Evolutionary conservation across 2,113 vertebrate genomes (phyloP).

Genomic region (Tragelaphus imberbis): DNA sequence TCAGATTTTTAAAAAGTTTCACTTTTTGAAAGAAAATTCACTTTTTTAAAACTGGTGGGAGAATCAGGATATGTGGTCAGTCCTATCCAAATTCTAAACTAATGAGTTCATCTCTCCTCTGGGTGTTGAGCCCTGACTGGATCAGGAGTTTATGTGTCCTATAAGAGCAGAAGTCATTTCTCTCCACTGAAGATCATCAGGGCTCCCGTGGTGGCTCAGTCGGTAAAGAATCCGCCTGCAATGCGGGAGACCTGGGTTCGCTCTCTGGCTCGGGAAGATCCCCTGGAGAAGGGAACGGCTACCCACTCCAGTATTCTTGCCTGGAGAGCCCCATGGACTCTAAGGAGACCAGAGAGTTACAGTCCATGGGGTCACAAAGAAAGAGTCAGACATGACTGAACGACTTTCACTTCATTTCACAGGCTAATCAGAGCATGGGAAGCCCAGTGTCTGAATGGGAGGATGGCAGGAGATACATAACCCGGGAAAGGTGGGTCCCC

Average conservation of each 20-base stretch:
- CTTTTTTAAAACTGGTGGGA: background rate
- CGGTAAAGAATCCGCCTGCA: background rate
- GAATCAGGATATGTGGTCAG: background rate
- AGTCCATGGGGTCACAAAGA: background rate
- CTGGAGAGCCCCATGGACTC: background rate
- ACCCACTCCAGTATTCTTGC: background rate
- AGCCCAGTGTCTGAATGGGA: background rate
- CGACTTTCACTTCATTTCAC: background rate
- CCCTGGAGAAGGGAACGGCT: background rate
- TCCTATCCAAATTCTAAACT: background rate
- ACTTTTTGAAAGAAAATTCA: background rate
- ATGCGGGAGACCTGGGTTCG: rapidly evolving
- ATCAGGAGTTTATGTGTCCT: background rate
- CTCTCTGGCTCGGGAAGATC: background rate
- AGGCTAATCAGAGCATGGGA: background rate
- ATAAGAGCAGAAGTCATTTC: background rate
- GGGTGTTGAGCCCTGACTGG: background rate
- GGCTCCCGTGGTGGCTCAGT: too few relatives aligned
- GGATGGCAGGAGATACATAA: background rate
- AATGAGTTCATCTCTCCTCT: background rate
- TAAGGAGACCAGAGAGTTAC: background rate
- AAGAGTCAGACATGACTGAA: background rate
- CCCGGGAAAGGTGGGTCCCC: background rate
- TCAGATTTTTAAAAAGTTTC: background rate
- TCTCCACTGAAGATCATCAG: background rate